Conservation (phyloP, 2,797 vertebrate genomes). For the Hapalemur alaotrensis region DNA sequence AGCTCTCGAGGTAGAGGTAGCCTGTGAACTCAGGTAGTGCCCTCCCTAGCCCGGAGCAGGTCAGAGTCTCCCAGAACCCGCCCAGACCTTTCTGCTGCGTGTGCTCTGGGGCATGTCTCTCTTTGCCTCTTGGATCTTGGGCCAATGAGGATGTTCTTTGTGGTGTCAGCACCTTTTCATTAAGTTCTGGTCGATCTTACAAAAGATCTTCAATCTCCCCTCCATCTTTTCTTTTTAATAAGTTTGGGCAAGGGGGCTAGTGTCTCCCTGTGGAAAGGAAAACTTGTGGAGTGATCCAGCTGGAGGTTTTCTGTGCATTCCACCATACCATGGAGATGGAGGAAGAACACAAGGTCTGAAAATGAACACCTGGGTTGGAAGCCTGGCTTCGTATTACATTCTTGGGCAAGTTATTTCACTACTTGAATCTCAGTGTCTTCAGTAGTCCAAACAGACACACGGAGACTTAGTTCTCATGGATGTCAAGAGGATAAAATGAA, state of each 20-base stretch:
- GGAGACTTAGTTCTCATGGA: not conserved
- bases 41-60: slow-evolving; percentile 60
- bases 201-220: not conserved
- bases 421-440: not conserved
- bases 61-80: slow-evolving; percentile 56
- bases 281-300: not conserved
- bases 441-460: not conserved
- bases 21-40: not conserved
- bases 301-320: not conserved
- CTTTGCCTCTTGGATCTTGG: slow-evolving; percentile 39
- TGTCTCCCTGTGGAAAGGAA: not conserved
- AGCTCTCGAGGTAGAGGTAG: slow-evolving; percentile 20
- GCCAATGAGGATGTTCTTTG: slow-evolving; percentile 19
- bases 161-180: slow-evolving; percentile 52
- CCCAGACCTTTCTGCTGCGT: slow-evolving; percentile 40
- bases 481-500: not conserved
- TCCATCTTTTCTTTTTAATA: not conserved
- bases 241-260: not conserved
- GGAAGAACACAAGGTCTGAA: not conserved
- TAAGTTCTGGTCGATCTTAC: slow-evolving; percentile 23
- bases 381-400: not conserved
- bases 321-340: accelerated
- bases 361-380: not conserved
- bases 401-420: not conserved
- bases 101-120: slow-evolving; percentile 68